These are phyloP conservation scores for Limulus polyphemus DNA, from an alignment of 2,888 invertebrate genomes.

Conservation along the genomic window DNA sequence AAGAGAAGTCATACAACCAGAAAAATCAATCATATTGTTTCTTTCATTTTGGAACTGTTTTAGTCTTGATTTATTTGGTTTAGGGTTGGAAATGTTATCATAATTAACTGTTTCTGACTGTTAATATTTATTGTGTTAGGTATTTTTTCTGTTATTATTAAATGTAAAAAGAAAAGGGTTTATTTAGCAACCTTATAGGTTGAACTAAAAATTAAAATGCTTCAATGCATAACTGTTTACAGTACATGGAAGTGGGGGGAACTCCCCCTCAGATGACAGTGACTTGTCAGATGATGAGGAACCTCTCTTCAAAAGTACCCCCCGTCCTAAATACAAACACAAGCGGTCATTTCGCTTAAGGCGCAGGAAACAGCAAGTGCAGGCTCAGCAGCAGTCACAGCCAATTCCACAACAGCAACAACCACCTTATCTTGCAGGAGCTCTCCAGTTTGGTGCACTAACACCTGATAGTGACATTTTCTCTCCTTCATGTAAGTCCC, in stretches of 20 bases:
- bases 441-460: conserved; percentile 27
- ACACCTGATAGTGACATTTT: conserved; percentile 38
- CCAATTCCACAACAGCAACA: conserved; percentile 13
- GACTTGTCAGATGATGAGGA: conserved; percentile 39
- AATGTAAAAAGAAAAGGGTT: too few species aligned
- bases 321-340: conserved; percentile 33
- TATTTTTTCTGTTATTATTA: too few species aligned
- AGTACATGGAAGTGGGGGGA: conserved; percentile 32
- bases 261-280: conserved; percentile 39
- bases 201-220: too few species aligned
- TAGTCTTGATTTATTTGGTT: too few species aligned
- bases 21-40: too few species aligned
- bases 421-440: conserved; percentile 17
- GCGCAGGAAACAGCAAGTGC: conserved; percentile 16
- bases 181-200: too few species aligned
- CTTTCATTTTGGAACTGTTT: too few species aligned
- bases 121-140: too few species aligned
- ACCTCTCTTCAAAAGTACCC: conserved; percentile 27
- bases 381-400: conserved; percentile 12
- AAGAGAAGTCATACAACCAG: too few species aligned
- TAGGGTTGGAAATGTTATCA: too few species aligned
- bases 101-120: too few species aligned
- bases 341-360: conserved; percentile 36
- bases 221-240: conserved; percentile 15
- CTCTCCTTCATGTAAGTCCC: conserved; percentile 39